Base-by-base conservation (phyloP, 2,113 vertebrate genomes). In the Penelope pileata region DNA sequence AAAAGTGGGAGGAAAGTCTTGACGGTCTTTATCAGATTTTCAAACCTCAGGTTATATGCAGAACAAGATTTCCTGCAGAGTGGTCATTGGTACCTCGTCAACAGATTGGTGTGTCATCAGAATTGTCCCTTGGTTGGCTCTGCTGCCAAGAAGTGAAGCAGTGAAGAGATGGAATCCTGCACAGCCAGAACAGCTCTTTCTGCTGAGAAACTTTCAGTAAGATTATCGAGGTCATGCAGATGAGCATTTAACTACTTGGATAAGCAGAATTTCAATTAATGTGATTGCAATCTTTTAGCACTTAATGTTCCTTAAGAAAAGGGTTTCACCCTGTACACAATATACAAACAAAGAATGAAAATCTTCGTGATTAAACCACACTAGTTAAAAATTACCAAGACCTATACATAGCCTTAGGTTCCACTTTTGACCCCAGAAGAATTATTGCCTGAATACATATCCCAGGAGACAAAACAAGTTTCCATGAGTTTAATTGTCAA, bases 201-300 rank as follows among this genome's bases (percentile, higher is more conserved):
- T 94, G 60, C 75, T 91, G 91, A 68, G 88, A 94, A 94, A 93
- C 40, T 72, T 90, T 30, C 48, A 77, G 68, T 56, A 81, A 51
- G 80, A 30, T 84, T 86, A 86, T 1, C 93, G 83, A 94, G 77
- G 73, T 83, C 51, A n/a, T 67, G 68, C n/a, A 79, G 27, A 92
- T 69, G 86, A 86, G 60, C 16, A 10, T 75, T 11, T 63, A 94
- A 95, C 87, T 96, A 64, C 73, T 58, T 66, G 68, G 85, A 93
- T 95, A 96, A 96, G 53, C 40, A 90, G 50, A 79, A 67, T 68
- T 95, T 82, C 88, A 94, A 94, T 96, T 96, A 96, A 88, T 88
- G 21, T 93, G 93, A 96, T 94, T 90, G 76, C 76, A 93, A 88
- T 97, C 93, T 95, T 54, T 83, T 34, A 82, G 34, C 51, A 50